A percentile compares a stretch with the other conserved stretches of the same genome.
These are phyloP conservation scores for Balaenoptera acutorostrata DNA, from an alignment of 2,113 vertebrate species.

Conservation along the genomic window DNA sequence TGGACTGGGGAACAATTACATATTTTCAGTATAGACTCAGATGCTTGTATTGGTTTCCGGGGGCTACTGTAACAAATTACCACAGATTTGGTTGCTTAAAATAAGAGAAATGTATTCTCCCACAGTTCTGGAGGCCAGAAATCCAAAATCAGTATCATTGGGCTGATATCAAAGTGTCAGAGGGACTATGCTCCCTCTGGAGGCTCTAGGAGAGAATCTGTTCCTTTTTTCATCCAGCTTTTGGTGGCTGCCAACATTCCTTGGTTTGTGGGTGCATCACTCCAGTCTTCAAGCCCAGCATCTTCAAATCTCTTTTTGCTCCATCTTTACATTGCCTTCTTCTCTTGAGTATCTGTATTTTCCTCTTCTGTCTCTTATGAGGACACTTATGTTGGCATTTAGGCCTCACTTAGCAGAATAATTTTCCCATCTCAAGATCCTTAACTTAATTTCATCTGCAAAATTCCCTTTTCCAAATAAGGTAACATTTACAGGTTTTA, in stretches of 20 bases:
- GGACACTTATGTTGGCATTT: background rate
- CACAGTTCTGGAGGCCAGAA: background rate
- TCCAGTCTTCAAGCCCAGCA: background rate
- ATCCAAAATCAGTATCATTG: background rate
- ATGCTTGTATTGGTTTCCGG: background rate
- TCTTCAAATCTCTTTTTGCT: background rate
- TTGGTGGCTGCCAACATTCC: background rate
- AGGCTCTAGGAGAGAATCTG: background rate
- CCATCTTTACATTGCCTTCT: background rate
- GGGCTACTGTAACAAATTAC: background rate
- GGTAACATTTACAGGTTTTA: background rate
- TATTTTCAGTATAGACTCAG: background rate
- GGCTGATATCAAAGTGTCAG: background rate
- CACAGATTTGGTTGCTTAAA: background rate
- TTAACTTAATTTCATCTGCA: background rate
- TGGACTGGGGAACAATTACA: background rate
- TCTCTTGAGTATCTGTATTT: background rate
- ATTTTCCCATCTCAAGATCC: background rate
- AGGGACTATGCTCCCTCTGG: background rate
- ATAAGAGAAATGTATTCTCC: background rate
- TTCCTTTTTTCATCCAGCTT: background rate
- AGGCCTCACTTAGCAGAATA: background rate
- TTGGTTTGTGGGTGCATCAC: background rate
- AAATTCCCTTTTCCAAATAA: background rate
- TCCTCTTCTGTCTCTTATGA: background rate